Base-by-base conservation (phyloP, 2,888 invertebrate species). In the Idaea biselata region DNA sequence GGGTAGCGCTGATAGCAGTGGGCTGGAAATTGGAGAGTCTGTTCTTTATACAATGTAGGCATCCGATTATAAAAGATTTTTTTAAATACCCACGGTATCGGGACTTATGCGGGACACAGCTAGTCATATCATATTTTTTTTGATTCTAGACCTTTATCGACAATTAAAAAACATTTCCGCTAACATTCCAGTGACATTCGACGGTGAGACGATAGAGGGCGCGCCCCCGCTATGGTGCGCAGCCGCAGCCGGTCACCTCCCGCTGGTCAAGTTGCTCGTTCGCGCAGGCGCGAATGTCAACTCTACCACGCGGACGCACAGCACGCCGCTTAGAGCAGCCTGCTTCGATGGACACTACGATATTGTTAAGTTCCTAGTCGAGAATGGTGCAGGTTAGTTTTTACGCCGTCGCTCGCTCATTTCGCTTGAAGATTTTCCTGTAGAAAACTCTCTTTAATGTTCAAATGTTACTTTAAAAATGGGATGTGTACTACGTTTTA, bases 201-300 rank as follows among this genome's bases (percentile, higher is more conserved):
- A 99, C 87, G 98, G 98, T 7, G 99, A 99, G 87, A 97, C 97
- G 70, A 99, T 99, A 83, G 98, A 98, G 86, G 98, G 97, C 72
- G 99, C 99, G 1, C 98, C 99, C 16, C 98, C 99, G 0, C 89
- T 99, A 58, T 99, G 99, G 99, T 99, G 99, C 88, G 99, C 99
- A 17, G 97, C 99, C 0, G 99, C 99, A 0, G 99, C 99, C 0
- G 99, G 99, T 44, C 97, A 99, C 90, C 86, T 97, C 73, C 94
- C 96, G 60, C 95, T 99, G 69, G 98, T 98, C 25, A 95, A 95
- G 83, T 94, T 97, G 80, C 92, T 99, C 72, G 96, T 98, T 57
- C 94, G 95, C 72, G 95, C 96, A 68, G 97, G 97, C 59, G 99
- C 99, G 61, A 95, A 96, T 80, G 97, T 99, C 63, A 99, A 99